phyloP scores from a whole-genome alignment of 2,888 invertebrate genomes.

The Sarcophaga carnaria region DNA sequence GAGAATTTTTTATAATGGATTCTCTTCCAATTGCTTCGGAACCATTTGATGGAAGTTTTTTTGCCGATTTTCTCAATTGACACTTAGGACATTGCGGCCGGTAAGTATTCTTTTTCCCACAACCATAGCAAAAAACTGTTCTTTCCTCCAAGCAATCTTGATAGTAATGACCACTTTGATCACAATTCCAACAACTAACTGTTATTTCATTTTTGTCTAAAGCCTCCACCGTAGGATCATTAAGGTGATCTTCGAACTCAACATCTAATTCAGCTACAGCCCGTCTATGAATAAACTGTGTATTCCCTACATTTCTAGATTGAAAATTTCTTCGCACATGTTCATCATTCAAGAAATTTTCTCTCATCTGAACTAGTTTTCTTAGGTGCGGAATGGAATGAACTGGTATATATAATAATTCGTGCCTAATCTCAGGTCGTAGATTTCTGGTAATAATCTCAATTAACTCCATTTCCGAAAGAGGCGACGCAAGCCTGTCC shows the following conservation, averaged over 20 bases:
- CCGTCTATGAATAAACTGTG: not conserved
- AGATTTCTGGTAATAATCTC: conserved; percentile 39
- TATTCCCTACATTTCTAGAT: not conserved
- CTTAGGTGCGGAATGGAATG: conserved; percentile 26
- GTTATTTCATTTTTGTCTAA: not conserved
- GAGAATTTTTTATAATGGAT: no score
- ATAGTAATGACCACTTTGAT: conserved; percentile 21
- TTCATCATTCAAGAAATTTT: conserved; percentile 20
- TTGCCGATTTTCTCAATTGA: conserved; percentile 11
- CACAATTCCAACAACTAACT: conserved; percentile 36
- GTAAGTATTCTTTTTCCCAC: conserved; percentile 27
- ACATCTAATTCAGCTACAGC: conserved; percentile 21
- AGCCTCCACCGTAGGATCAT: not conserved
- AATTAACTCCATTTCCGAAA: conserved; percentile 31
- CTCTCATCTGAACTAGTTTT: conserved; percentile 13
- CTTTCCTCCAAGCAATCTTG: conserved; percentile 21
- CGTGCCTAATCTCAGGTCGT: not conserved
- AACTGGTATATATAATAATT: conserved; percentile 10
- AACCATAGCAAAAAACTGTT: conserved; percentile 41
- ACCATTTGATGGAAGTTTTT: conserved; percentile 20
- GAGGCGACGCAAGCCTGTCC: conserved; percentile 26
- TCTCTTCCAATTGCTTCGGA: no score
- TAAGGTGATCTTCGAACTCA: not conserved
- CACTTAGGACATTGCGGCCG: conserved; percentile 36
- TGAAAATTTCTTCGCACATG: conserved; percentile 3